Base-by-base conservation (phyloP, 2,113 vertebrate species). In the Scortum barcoo region DNA sequence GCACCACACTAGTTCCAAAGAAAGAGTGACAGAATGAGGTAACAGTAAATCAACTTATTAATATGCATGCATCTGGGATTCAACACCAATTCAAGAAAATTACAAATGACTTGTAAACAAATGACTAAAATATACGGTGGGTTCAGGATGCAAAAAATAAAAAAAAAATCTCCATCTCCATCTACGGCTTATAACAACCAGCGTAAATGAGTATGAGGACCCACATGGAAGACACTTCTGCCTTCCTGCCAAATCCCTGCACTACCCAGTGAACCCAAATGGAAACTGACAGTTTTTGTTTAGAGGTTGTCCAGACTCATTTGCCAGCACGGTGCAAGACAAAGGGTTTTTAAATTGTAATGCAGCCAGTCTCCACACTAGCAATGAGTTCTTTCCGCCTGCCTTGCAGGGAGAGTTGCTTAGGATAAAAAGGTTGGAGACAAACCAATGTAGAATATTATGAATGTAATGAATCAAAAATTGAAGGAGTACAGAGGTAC, bases 261-360 rank as follows among this genome's bases (percentile, higher is more conserved):
- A 81, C 86, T 79, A 22, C 76, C 88, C 88, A 89, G 81, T 83
- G 84, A 87, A 85, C 26, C 86, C 77, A 93, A 95, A 94, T 93
- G 75, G 89, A 94, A 92, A 92, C 90, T 93, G 93, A 94, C 93
- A 95, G 91, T 84, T 92, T 95, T 95, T 95, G 92, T 95, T 95
- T 93, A 93, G 94, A 92, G 94, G 91, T 91, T 93, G 90, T 93
- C 93, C 90, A 94, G 78, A 93, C 91, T 93, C 92, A 94, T 95
- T 95, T 95, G 89, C 88, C 86, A 88, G 85, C 80, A 70, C 78
- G 61, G 42, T 69, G 62, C 78, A 71, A 89, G 89, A 95, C 87
- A 93, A 93, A 93, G 81, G 86, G 85, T 88, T 93, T 92, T 91
- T 92, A 92, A 91, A 93, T 91, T 94, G 87, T 91, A 89, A 93